Evolutionary conservation across 2,797 vertebrate species (phyloP).

Genomic region (Falco cherrug): DNA sequence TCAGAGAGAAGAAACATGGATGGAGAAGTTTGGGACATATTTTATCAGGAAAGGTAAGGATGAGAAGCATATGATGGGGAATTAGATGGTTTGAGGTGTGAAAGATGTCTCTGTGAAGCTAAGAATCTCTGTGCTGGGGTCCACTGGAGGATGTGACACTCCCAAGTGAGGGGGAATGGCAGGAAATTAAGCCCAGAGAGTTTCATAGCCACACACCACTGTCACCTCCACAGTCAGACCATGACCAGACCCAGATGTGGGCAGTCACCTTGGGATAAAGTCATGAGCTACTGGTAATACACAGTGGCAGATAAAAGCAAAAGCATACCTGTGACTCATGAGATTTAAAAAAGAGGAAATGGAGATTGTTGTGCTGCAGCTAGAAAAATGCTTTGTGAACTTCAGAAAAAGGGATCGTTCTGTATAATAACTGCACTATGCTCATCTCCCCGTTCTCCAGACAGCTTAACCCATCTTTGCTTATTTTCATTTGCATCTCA

Average conservation of each 20-base stretch:
- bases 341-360: not conserved
- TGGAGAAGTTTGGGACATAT: not conserved
- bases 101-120: slow-evolving; percentile 1
- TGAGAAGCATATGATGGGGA: not conserved
- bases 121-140: not conserved
- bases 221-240: not conserved
- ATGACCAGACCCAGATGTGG: not conserved
- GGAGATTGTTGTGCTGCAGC: not conserved
- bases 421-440: not conserved
- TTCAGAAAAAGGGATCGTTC: not conserved
- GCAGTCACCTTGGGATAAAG: not conserved
- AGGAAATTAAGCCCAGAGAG: slow-evolving; percentile 7
- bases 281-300: not conserved
- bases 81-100: not conserved
- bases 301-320: not conserved
- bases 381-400: not conserved
- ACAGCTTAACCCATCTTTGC: not conserved
- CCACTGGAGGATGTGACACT: not conserved
- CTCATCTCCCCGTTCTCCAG: not conserved
- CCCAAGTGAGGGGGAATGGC: not conserved
- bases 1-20: not conserved
- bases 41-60: not conserved
- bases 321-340: not conserved
- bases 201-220: not conserved
- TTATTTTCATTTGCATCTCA: not conserved